phyloP scores from a whole-genome alignment of 2,797 vertebrate species.

The Pseudochirops cupreus region DNA sequence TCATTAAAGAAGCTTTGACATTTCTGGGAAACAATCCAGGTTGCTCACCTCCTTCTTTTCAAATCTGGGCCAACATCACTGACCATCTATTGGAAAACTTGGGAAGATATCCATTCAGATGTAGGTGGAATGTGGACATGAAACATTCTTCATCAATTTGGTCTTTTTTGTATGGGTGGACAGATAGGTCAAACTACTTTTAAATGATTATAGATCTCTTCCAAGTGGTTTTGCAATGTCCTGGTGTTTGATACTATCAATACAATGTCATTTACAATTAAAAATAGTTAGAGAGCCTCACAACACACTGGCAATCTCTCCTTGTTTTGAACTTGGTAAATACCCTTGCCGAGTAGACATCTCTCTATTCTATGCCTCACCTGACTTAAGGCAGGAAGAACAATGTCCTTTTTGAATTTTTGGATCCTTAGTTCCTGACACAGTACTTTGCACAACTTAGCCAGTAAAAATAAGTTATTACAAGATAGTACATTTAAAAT shows the following conservation, averaged over 20 bases:
- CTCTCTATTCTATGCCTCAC: neutral
- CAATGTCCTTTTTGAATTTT: neutral
- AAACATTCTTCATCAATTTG: neutral
- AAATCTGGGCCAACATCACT: neutral
- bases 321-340: neutral
- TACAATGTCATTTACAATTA: neutral
- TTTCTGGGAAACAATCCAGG: neutral
- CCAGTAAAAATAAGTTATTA: constrained; percentile 55
- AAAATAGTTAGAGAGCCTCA: neutral
- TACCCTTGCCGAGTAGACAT: neutral
- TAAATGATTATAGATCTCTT: neutral
- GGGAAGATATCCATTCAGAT: neutral
- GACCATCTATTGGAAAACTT: neutral
- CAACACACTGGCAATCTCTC: neutral
- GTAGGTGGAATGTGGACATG: neutral
- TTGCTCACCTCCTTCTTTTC: neutral
- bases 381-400: neutral
- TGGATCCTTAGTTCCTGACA: neutral
- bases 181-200: neutral
- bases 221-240: neutral
- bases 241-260: neutral
- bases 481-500: constrained; percentile 55
- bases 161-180: neutral
- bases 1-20: neutral
- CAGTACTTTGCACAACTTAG: neutral